A percentile compares a stretch with the other conserved stretches of the same genome.
Conservation (phyloP, 2,888 invertebrate genomes). For the Idaea dimidiata region DNA sequence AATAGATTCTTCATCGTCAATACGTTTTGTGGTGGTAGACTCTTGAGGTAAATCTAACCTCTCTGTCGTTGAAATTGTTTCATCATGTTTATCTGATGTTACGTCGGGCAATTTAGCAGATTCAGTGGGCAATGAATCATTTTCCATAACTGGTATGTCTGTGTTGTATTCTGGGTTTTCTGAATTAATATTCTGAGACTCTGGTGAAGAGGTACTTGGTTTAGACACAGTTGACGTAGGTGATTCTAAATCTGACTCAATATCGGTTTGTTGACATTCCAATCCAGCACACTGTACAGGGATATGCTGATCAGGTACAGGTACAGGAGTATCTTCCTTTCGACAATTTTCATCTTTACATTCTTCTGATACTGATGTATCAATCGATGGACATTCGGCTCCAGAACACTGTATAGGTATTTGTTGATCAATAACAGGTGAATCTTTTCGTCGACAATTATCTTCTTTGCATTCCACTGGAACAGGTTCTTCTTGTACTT, state of each 20-base stretch:
- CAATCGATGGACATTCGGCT: constrained; percentile 35
- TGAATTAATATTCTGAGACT: background rate
- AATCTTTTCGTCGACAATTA: constrained; percentile 52
- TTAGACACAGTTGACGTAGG: background rate
- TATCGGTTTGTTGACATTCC: constrained; percentile 35
- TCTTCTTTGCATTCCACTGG: constrained; percentile 47
- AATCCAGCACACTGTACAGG: constrained; percentile 41
- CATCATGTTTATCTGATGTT: background rate
- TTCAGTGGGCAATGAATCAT: background rate
- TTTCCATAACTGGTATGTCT: background rate
- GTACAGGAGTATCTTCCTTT: background rate
- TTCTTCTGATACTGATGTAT: constrained; percentile 2
- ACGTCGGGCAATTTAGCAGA: background rate
- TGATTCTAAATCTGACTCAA: background rate
- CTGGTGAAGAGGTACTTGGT: background rate
- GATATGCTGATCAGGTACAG: constrained; percentile 14
- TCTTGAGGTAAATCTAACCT: background rate
- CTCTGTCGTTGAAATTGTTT: background rate
- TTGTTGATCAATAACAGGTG: constrained; percentile 29
- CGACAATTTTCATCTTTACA: background rate
- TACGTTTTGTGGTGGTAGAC: background rate
- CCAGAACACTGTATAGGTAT: constrained; percentile 41
- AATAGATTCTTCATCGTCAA: background rate
- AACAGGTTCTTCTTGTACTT: constrained; percentile 20
- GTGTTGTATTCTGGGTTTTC: background rate